Conservation (phyloP, 2,888 invertebrate species). For the Chironomus riparius region DNA sequence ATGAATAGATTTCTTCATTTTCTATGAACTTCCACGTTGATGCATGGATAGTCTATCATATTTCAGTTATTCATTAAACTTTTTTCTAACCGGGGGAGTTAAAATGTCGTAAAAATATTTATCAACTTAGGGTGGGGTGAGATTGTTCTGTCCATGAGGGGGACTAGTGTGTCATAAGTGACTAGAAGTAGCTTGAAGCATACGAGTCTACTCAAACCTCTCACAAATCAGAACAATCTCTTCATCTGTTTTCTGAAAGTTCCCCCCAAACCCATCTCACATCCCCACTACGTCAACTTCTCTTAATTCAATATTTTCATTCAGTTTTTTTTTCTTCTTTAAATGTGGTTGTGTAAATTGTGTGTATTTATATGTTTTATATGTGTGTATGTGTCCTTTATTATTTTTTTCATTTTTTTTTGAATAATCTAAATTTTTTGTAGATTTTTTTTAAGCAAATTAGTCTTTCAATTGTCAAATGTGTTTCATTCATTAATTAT, state of each 20-base stretch:
- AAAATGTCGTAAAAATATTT: too few relatives aligned
- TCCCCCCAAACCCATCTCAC: too few relatives aligned
- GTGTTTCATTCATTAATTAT: neutral
- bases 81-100: neutral
- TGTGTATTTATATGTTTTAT: neutral
- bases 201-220: too few relatives aligned
- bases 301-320: too few relatives aligned
- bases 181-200: too few relatives aligned
- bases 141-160: neutral
- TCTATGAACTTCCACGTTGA: too few relatives aligned
- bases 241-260: too few relatives aligned
- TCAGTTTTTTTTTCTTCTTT: neutral
- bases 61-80: too few relatives aligned
- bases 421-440: neutral
- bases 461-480: slow-evolving; percentile 21
- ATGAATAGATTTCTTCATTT: neutral
- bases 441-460: slow-evolving; percentile 9
- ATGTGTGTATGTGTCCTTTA: neutral
- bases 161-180: neutral
- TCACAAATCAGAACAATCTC: too few relatives aligned
- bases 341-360: neutral
- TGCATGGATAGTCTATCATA: too few relatives aligned
- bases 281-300: too few relatives aligned
- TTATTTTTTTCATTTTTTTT: neutral
- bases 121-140: too few relatives aligned